Evolutionary conservation across 2,797 vertebrate genomes (phyloP).

Genomic region (Darevskia nairensis): DNA sequence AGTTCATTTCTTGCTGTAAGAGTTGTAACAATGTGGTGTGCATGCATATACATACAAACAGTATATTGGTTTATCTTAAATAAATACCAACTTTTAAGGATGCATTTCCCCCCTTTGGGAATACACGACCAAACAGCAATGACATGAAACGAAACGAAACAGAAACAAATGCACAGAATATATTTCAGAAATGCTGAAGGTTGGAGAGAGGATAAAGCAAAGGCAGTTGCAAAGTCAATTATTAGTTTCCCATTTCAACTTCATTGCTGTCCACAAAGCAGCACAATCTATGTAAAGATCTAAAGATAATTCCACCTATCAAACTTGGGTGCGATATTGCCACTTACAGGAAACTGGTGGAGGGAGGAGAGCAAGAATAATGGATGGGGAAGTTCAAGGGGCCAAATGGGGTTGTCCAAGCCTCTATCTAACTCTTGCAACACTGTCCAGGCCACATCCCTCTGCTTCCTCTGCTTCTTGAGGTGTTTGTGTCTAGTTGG

Average conservation of each 20-base stretch:
- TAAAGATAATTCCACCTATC: background rate
- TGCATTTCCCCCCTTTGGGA: background rate
- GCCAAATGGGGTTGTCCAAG: too few species aligned
- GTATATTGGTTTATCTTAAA: background rate
- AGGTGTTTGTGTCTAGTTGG: too few species aligned
- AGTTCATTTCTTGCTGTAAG: background rate
- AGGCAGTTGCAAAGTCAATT: background rate
- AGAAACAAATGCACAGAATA: background rate
- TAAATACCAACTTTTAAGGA: background rate
- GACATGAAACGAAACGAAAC: too few species aligned
- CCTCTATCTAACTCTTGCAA: too few species aligned
- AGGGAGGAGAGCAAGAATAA: too few species aligned
- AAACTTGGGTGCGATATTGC: background rate
- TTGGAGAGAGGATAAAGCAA: background rate
- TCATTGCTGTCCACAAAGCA: background rate
- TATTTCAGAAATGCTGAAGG: slow-evolving; percentile 8
- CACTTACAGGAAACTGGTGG: too few species aligned
- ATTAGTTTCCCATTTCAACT: background rate
- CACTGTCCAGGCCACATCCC: too few species aligned
- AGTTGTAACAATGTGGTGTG: background rate
- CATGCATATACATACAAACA: background rate
- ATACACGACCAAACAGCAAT: background rate
- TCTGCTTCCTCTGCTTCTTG: too few species aligned
- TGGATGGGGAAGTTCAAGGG: too few species aligned
- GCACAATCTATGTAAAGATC: background rate